Percentiles rank a stretch among this genome's conserved stretches.
These are phyloP conservation scores for Globicephala melas DNA, from an alignment of 2,113 vertebrate genomes.

Conservation along the genomic window DNA sequence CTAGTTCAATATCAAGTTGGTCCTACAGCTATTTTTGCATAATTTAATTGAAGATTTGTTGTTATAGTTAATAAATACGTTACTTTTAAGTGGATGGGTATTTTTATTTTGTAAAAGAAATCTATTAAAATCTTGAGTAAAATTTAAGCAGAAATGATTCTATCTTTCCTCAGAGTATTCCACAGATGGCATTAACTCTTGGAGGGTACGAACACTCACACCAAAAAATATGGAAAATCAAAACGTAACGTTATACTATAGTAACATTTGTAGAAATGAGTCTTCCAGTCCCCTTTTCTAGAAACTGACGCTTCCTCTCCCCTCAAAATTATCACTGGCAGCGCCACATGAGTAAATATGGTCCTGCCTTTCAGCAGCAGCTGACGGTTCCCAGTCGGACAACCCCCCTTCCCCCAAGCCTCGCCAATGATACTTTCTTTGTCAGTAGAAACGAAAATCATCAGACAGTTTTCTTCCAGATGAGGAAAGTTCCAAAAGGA, in stretches of 20 bases:
- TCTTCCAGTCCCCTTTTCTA: not conserved
- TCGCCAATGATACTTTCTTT: not conserved
- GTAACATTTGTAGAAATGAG: not conserved
- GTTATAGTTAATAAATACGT: not conserved
- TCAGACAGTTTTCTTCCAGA: not conserved
- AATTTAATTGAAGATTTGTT: not conserved
- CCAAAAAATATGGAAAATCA: not conserved
- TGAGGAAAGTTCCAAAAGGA: not conserved
- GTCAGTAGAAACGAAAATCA: not conserved
- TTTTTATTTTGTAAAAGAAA: not conserved
- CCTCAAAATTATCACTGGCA: not conserved
- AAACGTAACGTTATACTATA: not conserved
- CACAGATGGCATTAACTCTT: not conserved
- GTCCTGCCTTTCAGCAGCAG: not conserved
- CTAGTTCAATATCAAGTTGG: not conserved
- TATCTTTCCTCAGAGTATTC: not conserved
- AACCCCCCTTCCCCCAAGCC: too few relatives aligned
- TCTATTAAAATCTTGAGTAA: not conserved
- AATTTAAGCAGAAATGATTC: not conserved
- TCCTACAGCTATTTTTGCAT: not conserved
- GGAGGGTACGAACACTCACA: not conserved
- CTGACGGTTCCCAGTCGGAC: not conserved
- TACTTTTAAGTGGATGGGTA: not conserved
- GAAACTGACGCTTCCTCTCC: not conserved
- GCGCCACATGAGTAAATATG: fast-evolving